Base-by-base conservation (phyloP, 1,140 invertebrate species). In the Amyelois transitella region DNA sequence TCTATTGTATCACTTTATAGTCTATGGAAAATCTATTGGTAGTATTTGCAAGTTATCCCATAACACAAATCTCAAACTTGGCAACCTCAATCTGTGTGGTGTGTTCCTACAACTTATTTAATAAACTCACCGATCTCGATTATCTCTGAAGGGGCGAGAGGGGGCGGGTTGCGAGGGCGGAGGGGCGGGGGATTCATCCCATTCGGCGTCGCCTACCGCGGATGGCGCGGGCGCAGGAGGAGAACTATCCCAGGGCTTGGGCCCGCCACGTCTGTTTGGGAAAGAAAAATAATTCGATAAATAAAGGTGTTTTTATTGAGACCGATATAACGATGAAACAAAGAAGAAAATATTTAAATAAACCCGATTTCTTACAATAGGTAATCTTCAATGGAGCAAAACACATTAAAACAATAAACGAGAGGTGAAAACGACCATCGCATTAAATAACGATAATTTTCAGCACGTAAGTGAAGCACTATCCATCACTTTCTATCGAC, bases 231-330 rank as follows among this genome's bases (percentile, higher is more conserved):
- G 55, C 21, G 55, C 8, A 2, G 67, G 44, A 21, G 64, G 44
- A 1, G 56, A 32, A 49, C 59, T 73, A 55, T 78, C 75, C 43
- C 69, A 64, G 6, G 74, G 69, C 43, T 65, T 79, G 2, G 66
- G 59, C n/a, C 69, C 69, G 38, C 75, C 71, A 1, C 69, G 58
- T 58, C 69, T 65, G n/a, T n/a, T n/a, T n/a, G n/a, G n/a, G n/a
- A n/a, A n/a, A n/a, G n/a, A n/a, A n/a, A n/a, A n/a, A n/a, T n/a
- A n/a, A n/a, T n/a, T n/a, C n/a, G n/a, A n/a, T n/a, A n/a, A n/a
- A n/a, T n/a, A n/a, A n/a, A n/a, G n/a, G n/a, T n/a, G n/a, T n/a
- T n/a, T n/a, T n/a, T n/a, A n/a, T n/a, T n/a, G n/a, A n/a, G n/a
- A n/a, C n/a, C n/a, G n/a, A n/a, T n/a, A n/a, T n/a, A n/a, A n/a